Evolutionary conservation across 1,140 invertebrate genomes (phyloP).

Genomic region (Euwallacea fornicatus): DNA sequence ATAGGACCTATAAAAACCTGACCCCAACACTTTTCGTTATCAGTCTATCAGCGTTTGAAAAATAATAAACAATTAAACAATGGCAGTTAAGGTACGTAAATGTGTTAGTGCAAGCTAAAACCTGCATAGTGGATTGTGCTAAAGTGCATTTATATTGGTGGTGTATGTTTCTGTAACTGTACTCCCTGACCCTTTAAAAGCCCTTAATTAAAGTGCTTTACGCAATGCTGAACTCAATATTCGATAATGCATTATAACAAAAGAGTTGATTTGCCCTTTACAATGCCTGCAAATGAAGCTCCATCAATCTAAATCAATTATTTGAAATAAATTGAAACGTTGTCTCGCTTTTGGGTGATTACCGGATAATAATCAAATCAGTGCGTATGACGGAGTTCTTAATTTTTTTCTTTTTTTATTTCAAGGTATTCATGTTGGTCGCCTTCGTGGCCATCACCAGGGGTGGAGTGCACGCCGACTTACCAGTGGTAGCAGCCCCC

Average conservation of each 20-base stretch:
- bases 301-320: neutral
- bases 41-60: conserved; percentile 30
- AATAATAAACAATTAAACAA: conserved; percentile 27
- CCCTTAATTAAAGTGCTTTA: conserved; percentile 2
- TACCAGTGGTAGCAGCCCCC: conserved; percentile 58
- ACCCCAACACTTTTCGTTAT: conserved; percentile 28
- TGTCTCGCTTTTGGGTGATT: neutral
- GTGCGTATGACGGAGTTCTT: no score
- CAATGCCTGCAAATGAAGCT: neutral
- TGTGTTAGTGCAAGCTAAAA: no score
- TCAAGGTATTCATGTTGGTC: conserved; percentile 44
- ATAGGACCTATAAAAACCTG: conserved; percentile 31
- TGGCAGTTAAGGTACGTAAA: conserved; percentile 37
- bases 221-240: neutral
- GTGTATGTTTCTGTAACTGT: neutral
- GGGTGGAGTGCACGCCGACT: conserved; percentile 21
- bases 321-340: conserved; percentile 2
- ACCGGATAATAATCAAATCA: neutral
- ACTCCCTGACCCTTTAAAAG: neutral
- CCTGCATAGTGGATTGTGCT: neutral
- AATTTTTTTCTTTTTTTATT: conserved; percentile 6
- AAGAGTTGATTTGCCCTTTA: neutral
- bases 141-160: conserved; percentile 1
- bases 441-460: conserved; percentile 46
- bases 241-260: neutral